Base-by-base conservation (phyloP, 2,888 invertebrate species). In the Drosophila seclusa region DNA sequence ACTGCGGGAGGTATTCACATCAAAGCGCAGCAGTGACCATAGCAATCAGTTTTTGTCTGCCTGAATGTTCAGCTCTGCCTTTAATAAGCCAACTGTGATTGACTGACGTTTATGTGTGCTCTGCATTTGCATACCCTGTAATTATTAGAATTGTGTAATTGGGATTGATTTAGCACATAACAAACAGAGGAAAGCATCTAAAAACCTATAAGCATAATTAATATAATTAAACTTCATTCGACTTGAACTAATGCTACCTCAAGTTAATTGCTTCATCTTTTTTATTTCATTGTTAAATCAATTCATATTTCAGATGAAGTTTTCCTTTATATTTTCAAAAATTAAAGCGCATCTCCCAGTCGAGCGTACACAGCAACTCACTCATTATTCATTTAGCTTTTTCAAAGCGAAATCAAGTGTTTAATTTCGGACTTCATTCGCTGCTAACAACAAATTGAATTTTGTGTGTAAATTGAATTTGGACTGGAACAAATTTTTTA, bases 401-500 rank as follows among this genome's bases (percentile, higher is more conserved):
- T 27, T n/a, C 40, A 48, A 64, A 61, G 36, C 62, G 16, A 57
- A 54, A 65, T 61, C 52, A 74, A 65, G 61, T 75, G 69, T 63
- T 13, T 16, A 64, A 71, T 71, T 78, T 70, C 67, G 36, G 24
- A 53, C 67, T 72, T 67, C 49, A 67, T 71, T 70, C 70, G 77
- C 61, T 54, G 63, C 54, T 58, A 72, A 62, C 86, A 83, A 40
- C 87, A 90, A 85, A 80, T 68, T 74, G 65, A 71, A 70, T 80
- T 83, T 72, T 2, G 50, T 45, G 58, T 60, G 60, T 40, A 77
- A 85, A 90, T 84, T 79, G 57, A 87, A 73, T 89, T 89, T 80
- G 57, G 36, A 53, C 48, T 64, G 45, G 32, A 32, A 38, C n/a
- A 24, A 31, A 45, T 63, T 78, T 52, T 74, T 74, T 69, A 38